Evolutionary conservation across 2,888 invertebrate species (phyloP), one percentile per base, ranked within the genome.

Genomic region (Lasioglossum malachurum): DNA sequence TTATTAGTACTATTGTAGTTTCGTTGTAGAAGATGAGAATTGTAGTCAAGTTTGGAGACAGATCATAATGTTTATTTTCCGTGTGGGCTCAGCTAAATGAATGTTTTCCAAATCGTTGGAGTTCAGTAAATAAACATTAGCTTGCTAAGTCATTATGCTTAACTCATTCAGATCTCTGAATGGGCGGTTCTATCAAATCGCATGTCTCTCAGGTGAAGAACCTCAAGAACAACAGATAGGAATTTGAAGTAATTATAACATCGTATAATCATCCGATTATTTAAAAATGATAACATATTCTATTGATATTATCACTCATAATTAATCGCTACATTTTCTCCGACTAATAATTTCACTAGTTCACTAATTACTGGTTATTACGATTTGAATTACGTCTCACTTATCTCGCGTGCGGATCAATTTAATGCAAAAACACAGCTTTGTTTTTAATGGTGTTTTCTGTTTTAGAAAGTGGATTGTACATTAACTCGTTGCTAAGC

Each of bases 331-430:
- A 31, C 5, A 27, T 27, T 64, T 31, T 64, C 60, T 67, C 67
- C 8, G 35, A 31, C 31, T 35, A 19, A 67, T 35, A 7, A 67
- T 67, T 67, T 67, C 35, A 67, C 35, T 35, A 19, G 35, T 35
- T 23, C 35, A 67, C 67, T 67, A 64, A 64, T 64, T 64, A 27
- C 60, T 27, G 60, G 31, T 64, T 64, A 64, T 64, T 64, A 64
- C 60, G 27, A 60, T 60, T 60, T 27, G 60, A 60, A 60, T 27
- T 60, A 60, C 27, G 27, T 60, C 14, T 27, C 60, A 5, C n/a
- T 64, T 64, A 64, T 64, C 60, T 64, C 60, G 27, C 60, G 60
- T 14, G 27, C 27, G 16, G 31, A 64, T 64, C 60, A 16, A 64
- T 27, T 31, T 27, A 27, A 27, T 31, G 60, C 31, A 64, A 27